Base-by-base conservation (phyloP, 2,888 invertebrate species). In the Blera fallax region DNA sequence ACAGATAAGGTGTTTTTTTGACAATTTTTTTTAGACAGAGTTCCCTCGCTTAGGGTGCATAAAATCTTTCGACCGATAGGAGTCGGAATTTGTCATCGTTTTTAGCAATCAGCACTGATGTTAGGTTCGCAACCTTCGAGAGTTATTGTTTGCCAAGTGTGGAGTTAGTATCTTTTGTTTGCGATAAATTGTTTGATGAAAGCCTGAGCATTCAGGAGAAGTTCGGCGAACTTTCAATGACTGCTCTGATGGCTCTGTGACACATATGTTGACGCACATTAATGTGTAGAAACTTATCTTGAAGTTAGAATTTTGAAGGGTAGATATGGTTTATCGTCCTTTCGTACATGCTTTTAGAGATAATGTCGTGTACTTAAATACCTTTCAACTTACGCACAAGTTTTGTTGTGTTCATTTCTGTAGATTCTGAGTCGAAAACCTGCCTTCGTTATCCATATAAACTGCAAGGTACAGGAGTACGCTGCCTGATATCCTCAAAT, bases 181-280 rank as follows among this genome's bases (percentile, higher is more conserved):
- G 50, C n/a, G n/a, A 4, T 29, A 2, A 10, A 16, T 32, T 29
- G 8, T 16, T 32, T 29, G 8, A n/a, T 29, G 6, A 18, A 1
- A 5, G 8, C 18, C 14, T 6, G 27, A 11, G 58, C 14, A 10
- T 8, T 0, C 10, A 16, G 52, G 32, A 37, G 40, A 54, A 54
- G 67, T 67, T 67, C 40, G 24, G 16, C 40, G 52, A 67, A 67
- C 67, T 40, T 54, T 40, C 45, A 56, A 56, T 56, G 56, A 34
- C 11, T 8, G 7, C 14, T 4, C 2, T 24, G 2, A 24, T 4
- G 4, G 24, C 2, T n/a, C 24, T 24, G 24, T 24, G 2, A 24
- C 2, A 24, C 24, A 24, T 48, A 21, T 16, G 48, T 2, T 48
- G 48, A 48, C 48, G 21, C 48, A n/a, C n/a, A 48, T 21, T 21